These are phyloP conservation scores for Pampusana beccarii DNA, from an alignment of 2,113 vertebrate species.

Conservation along the genomic window DNA sequence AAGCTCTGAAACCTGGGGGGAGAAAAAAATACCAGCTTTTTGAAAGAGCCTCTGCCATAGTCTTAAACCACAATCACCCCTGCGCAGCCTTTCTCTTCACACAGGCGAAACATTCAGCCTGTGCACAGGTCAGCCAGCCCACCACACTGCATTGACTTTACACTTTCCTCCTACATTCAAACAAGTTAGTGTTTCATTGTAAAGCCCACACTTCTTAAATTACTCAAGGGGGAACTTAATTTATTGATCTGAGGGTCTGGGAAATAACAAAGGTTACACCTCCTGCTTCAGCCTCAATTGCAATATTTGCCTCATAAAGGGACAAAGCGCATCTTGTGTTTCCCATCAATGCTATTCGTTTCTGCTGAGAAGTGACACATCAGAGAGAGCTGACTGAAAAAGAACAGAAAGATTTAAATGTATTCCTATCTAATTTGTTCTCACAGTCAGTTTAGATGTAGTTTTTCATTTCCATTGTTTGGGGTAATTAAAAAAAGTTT, in stretches of 20 bases:
- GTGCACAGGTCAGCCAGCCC: not conserved
- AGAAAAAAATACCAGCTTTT: not conserved
- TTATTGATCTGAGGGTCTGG: not conserved
- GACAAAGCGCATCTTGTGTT: not conserved
- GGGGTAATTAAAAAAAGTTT: constrained; percentile 17
- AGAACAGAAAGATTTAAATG: not conserved
- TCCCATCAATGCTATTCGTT: constrained; percentile 2
- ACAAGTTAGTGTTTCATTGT: not conserved
- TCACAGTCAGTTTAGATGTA: not conserved
- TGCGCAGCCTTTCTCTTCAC: not conserved
- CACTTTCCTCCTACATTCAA: constrained; percentile 55
- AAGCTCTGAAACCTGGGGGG: not conserved
- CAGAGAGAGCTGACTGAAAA: not conserved
- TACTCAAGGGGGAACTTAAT: constrained; percentile 32
- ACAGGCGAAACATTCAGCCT: not conserved
- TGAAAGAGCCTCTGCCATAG: not conserved
- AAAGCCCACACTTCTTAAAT: constrained; percentile 15
- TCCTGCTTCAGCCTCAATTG: not conserved
- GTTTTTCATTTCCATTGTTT: constrained; percentile 9
- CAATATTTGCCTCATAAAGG: not conserved
- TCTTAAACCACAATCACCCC: not conserved
- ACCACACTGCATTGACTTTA: constrained; percentile 35
- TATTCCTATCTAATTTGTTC: not conserved
- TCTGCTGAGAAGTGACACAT: not conserved
- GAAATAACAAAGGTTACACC: constrained; percentile 17